Percentiles rank a stretch among this genome's conserved stretches.
These are phyloP conservation scores for Philopedon plagiatum DNA, from an alignment of 2,888 invertebrate genomes.

Conservation along the genomic window DNA sequence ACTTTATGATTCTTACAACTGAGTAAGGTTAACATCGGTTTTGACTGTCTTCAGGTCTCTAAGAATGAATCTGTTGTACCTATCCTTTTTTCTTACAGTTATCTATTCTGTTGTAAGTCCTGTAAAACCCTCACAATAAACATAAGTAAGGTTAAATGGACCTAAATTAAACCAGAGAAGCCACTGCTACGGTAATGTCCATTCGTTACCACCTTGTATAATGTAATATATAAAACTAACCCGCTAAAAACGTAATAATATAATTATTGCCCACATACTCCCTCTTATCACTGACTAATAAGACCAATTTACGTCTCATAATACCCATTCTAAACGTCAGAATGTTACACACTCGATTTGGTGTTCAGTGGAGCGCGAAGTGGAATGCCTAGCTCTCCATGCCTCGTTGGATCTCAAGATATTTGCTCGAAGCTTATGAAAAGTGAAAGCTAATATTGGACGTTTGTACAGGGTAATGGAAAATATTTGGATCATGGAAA, in stretches of 20 bases:
- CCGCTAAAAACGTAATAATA: not conserved
- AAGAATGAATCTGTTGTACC: too few relatives aligned
- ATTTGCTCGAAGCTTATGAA: slow-evolving; percentile 24
- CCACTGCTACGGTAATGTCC: too few relatives aligned
- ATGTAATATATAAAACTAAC: too few relatives aligned
- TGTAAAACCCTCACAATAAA: too few relatives aligned
- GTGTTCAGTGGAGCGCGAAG: slow-evolving; percentile 36
- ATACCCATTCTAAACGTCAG: slow-evolving; percentile 25
- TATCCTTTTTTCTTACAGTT: too few relatives aligned
- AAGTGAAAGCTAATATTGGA: slow-evolving; percentile 44
- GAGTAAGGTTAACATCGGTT: too few relatives aligned
- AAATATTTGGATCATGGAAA: not conserved
- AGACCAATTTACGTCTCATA: slow-evolving; percentile 7
- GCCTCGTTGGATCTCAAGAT: slow-evolving; percentile 41
- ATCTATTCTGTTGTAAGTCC: too few relatives aligned
- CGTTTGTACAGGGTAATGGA: slow-evolving; percentile 23
- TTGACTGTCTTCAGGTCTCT: too few relatives aligned
- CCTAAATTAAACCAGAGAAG: too few relatives aligned
- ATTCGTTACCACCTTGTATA: too few relatives aligned
- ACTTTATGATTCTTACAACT: too few relatives aligned
- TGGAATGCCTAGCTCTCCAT: slow-evolving; percentile 38
- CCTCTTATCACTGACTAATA: slow-evolving; percentile 6
- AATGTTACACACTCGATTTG: slow-evolving; percentile 30
- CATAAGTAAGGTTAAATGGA: too few relatives aligned
- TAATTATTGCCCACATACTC: not conserved